Percentiles rank a stretch among this genome's conserved stretches.
These are phyloP conservation scores for Pomacea maculata DNA, from an alignment of 1,140 invertebrate genomes.

Conservation along the genomic window DNA sequence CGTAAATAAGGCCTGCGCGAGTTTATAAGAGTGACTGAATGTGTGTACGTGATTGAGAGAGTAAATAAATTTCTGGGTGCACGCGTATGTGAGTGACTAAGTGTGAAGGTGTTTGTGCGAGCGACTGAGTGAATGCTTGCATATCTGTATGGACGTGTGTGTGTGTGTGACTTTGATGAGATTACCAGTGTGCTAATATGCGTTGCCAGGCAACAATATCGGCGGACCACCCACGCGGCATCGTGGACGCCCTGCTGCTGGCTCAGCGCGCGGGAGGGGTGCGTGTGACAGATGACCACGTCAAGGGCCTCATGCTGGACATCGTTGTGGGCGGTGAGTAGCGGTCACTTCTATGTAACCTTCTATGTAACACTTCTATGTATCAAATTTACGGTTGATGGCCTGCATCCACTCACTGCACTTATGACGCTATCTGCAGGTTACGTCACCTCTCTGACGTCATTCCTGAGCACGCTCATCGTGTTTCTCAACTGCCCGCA, in stretches of 20 bases:
- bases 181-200: neutral
- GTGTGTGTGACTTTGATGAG: neutral
- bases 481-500: slow-evolving; percentile 8
- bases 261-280: neutral
- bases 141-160: neutral
- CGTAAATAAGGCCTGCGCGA: neutral
- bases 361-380: too few relatives aligned
- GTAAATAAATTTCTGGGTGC: neutral
- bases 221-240: slow-evolving; percentile 9
- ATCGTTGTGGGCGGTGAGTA: slow-evolving; percentile 15
- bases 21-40: neutral
- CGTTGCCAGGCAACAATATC: neutral
- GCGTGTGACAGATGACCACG: slow-evolving; percentile 9
- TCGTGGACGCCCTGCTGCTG: slow-evolving; percentile 21
- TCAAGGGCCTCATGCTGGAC: slow-evolving; percentile 22
- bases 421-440: neutral
- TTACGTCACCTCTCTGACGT: slow-evolving; percentile 24
- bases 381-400: too few relatives aligned
- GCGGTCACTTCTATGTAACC: neutral
- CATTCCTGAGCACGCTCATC: slow-evolving; percentile 15
- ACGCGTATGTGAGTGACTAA: slow-evolving; percentile 1
- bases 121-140: neutral
- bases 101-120: neutral
- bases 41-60: neutral
- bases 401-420: too few relatives aligned